Evolutionary conservation across 2,888 invertebrate species (phyloP).

Genomic region (Phragmatobia fuliginosa): DNA sequence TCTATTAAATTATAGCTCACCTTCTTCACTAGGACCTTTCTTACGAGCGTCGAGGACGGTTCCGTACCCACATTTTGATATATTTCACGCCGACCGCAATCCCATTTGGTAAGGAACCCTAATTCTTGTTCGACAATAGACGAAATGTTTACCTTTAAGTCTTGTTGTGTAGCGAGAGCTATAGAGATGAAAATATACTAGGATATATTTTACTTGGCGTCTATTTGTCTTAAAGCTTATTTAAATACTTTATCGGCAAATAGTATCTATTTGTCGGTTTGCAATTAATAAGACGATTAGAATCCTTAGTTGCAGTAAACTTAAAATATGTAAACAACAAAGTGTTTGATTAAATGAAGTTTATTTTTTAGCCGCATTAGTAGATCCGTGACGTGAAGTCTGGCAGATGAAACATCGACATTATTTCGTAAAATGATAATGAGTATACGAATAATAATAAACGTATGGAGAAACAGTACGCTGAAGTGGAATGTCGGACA

Average conservation of each 20-base stretch:
- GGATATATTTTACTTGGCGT: not conserved
- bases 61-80: conserved; percentile 49
- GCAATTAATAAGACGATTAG: not conserved
- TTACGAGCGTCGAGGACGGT: conserved; percentile 30
- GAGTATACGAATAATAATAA: no score
- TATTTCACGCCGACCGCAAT: conserved; percentile 58
- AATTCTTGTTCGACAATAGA: conserved; percentile 58
- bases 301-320: no score
- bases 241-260: not conserved
- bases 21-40: conserved; percentile 34
- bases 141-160: conserved; percentile 52
- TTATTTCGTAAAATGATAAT: no score
- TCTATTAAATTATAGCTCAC: conserved; percentile 49
- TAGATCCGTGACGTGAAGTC: no score
- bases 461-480: no score
- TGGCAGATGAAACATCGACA: no score
- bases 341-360: not conserved
- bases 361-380: not conserved
- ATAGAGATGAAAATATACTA: conserved; percentile 6
- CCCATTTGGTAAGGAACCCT: conserved; percentile 56
- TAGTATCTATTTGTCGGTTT: not conserved
- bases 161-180: conserved; percentile 17
- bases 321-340: not conserved
- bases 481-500: no score
- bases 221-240: not conserved